Evolutionary conservation across 2,797 vertebrate species (phyloP), one percentile per base, ranked within the genome.

Genomic region (Enteromius mattozi): DNA sequence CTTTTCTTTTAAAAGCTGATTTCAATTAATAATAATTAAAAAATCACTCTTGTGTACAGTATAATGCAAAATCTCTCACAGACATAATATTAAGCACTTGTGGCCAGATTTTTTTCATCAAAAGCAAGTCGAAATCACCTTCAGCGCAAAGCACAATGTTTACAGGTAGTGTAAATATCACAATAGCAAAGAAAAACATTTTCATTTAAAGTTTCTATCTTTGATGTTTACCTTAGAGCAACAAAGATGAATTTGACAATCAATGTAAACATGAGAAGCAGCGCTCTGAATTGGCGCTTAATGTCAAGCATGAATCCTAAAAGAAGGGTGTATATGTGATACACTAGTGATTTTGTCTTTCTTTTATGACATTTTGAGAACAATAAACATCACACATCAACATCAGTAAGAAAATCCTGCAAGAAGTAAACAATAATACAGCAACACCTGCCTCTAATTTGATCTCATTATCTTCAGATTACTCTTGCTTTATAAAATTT

Each of bases 401-500:
- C 1, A 30, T 30, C 30, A 30, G 30, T 49, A 59, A 16, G 35
- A 59, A 76, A 54, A 75, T 35, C 45, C 24, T 75, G 10, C 14
- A 81, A 47, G 83, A 82, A 88, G 71, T 85, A 69, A 75, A 75
- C 85, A 85, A 85, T 68, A 79, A 68, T 27, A 54, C 21, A 5
- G 13, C 40, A 59, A 69, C 71, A 83, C 71, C 83, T 78, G 83
- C 56, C 63, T 88, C 86, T 81, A 63, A 79, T 84, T 70, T 19
- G 12, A 81, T 75, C 68, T 77, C n/a, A 40, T 87, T 77, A 69
- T 59, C 35, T 45, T 65, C 80, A 70, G 68, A 84, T 85, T 81
- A 69, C 66, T 83, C 80, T 75, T 84, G 85, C 80, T 81, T 87
- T 81, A 86, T 54, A 69, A 37, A 79, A 77, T 81, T 42, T 61